Evolutionary conservation across 2,888 invertebrate species (phyloP).

Genomic region (Corythucha ciliata): DNA sequence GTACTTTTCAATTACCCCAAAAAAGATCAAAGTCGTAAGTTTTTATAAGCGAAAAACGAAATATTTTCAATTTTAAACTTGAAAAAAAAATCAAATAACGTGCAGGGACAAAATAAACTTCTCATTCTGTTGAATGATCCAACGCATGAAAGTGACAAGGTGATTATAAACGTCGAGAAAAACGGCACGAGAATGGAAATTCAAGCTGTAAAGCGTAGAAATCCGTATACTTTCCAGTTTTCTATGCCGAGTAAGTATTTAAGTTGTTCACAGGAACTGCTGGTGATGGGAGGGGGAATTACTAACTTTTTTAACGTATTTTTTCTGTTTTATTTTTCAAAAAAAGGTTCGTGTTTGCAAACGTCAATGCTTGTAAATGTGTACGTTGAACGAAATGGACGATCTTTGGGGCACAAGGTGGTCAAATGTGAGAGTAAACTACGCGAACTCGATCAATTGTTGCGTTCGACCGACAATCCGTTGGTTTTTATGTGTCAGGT

Average conservation of each 20-base stretch:
- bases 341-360: conserved; percentile 68
- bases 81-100: conserved; percentile 1
- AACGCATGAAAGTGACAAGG: conserved; percentile 62
- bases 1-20: conserved; percentile 61
- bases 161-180: conserved; percentile 69
- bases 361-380: conserved; percentile 74
- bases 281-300: not conserved
- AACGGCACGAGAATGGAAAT: conserved; percentile 70
- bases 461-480: conserved; percentile 68
- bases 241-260: conserved; percentile 59
- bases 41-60: not conserved
- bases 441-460: conserved; percentile 69
- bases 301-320: conserved; percentile 12
- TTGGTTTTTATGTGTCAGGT: conserved; percentile 84
- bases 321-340: conserved; percentile 29
- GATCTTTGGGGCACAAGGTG: conserved; percentile 67
- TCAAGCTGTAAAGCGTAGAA: conserved; percentile 63
- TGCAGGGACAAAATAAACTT: conserved; percentile 71
- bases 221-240: conserved; percentile 76
- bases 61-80: too few species aligned
- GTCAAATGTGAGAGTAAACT: conserved; percentile 80
- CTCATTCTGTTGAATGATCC: conserved; percentile 71
- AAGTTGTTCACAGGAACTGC: not conserved
- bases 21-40: conserved; percentile 63
- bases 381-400: conserved; percentile 70